These are phyloP conservation scores for Notarius quadriscutis DNA, from an alignment of 2,113 vertebrate species.

Conservation along the genomic window DNA sequence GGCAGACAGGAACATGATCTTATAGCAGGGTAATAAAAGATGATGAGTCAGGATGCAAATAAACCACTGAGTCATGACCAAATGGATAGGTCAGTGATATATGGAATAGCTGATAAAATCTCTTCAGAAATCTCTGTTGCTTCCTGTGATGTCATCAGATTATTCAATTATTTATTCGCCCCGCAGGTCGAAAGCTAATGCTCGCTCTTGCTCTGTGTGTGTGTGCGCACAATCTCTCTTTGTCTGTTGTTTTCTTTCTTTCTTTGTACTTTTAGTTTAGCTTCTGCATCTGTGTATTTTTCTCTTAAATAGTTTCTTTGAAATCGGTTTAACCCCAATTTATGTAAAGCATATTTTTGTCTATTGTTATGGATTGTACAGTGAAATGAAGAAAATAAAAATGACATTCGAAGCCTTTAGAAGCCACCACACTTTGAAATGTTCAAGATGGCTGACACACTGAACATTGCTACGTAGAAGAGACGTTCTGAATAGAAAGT, in stretches of 20 bases:
- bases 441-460: constrained; percentile 4
- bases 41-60: constrained; percentile 34
- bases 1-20: neutral
- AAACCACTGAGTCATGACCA: constrained; percentile 8
- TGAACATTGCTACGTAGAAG: neutral
- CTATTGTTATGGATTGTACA: neutral
- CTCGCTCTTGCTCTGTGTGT: constrained; percentile 25
- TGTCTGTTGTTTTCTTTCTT: constrained; percentile 10
- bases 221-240: neutral
- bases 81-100: constrained; percentile 44
- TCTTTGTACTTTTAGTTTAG: constrained; percentile 16
- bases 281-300: neutral
- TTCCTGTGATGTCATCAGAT: constrained; percentile 68
- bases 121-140: constrained; percentile 57
- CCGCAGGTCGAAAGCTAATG: constrained; percentile 48
- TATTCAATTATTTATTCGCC: constrained; percentile 74
- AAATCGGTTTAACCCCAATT: neutral
- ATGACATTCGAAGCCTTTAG: neutral
- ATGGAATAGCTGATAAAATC: constrained; percentile 52
- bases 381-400: neutral
- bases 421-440: neutral
- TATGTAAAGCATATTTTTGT: neutral
- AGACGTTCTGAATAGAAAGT: neutral
- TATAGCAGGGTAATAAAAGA: neutral
- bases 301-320: neutral